phyloP scores from a whole-genome alignment of 2,797 vertebrate species.

The Notoglanidium macrostoma region DNA sequence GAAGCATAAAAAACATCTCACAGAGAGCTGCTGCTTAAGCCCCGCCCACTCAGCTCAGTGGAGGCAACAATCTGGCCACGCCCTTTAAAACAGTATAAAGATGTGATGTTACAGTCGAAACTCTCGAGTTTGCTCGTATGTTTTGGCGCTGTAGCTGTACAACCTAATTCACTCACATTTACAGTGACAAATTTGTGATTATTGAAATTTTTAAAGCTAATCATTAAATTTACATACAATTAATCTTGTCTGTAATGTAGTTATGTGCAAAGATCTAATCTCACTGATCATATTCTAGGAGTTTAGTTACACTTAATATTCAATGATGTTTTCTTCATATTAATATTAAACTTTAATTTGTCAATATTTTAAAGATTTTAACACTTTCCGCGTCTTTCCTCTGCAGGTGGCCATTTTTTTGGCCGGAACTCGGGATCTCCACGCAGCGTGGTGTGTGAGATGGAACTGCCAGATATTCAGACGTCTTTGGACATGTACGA shows the following conservation, averaged over 20 bases:
- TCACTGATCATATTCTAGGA: background rate
- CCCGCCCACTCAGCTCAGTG: background rate
- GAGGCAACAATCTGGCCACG: background rate
- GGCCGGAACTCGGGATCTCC: slow-evolving; percentile 86
- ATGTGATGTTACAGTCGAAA: background rate
- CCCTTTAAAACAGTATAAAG: background rate
- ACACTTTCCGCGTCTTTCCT: slow-evolving; percentile 1
- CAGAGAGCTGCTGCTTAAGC: background rate
- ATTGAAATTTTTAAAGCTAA: background rate
- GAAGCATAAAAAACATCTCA: background rate
- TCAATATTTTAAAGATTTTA: background rate
- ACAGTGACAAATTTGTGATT: background rate
- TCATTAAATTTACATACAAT: background rate
- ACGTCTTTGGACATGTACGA: slow-evolving; percentile 90
- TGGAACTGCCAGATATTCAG: slow-evolving; percentile 90
- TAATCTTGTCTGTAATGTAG: background rate
- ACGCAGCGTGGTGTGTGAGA: slow-evolving; percentile 85
- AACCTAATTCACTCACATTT: background rate
- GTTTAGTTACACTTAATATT: background rate
- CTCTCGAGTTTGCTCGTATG: background rate
- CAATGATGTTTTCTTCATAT: background rate
- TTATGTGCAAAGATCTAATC: background rate
- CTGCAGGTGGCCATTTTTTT: slow-evolving; percentile 87
- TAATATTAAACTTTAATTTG: background rate
- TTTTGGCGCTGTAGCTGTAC: background rate